Evolutionary conservation across 1,140 invertebrate genomes (phyloP), one percentile per base, ranked within the genome.

Genomic region (Aplysia californica): DNA sequence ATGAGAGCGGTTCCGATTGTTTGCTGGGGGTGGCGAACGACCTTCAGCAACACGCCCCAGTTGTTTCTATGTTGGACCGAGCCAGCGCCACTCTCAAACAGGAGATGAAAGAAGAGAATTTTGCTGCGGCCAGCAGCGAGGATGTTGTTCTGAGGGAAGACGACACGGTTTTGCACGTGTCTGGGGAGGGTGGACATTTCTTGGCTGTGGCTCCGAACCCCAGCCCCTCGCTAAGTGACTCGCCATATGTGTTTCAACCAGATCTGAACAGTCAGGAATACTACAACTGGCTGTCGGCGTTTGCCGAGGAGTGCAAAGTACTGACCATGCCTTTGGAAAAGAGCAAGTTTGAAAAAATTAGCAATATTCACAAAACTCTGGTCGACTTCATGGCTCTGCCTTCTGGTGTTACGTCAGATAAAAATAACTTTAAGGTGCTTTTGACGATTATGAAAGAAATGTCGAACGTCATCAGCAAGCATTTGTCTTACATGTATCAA

Each of bases 361-460:
- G 84, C 70, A 86, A 88, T 44, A 84, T 89, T 2, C 85, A 89
- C 38, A 89, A 89, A 72, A 85, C 83, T 36, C 56, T 89, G 31
- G 83, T 86, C 20, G 87, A 88, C 74, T 86, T 88, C 18, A 84
- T 88, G 85, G 87, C 87, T 3, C 80, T 80, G 58, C 87, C 87
- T 5, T 80, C 82, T 69, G 87, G 87, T 6, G 84, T 88, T 0
- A 80, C 88, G 3, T 77, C 85, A 35, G 82, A 87, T 58, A 87
- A 82, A 72, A 84, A 87, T 38, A 89, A 89, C 65, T 89, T 87
- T 65, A 67, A 79, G 67, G 83, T 86, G 21, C 78, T 89, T 3
- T 88, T 88, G 87, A 84, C 81, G 67, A 89, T 89, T 29, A 85
- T 86, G 6, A 79, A 82, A 58, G 87, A 89, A 72, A 67, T 89